Base-by-base conservation (phyloP, 2,113 vertebrate species). In the Microtus ochrogaster region DNA sequence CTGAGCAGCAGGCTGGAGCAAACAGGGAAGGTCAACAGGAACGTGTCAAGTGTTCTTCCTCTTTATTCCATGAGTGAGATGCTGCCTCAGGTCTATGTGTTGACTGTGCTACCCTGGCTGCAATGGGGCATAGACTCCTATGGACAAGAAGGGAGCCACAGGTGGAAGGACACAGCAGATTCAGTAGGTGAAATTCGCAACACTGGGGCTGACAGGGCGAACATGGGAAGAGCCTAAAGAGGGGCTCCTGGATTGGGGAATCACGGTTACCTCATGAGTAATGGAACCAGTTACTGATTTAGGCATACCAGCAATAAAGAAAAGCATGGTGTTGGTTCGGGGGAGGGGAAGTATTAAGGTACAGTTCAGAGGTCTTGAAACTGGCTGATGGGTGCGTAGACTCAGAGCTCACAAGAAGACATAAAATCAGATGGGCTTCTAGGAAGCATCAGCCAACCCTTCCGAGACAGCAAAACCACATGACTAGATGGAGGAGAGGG, bases 281-380 rank as follows among this genome's bases (percentile, higher is more conserved):
- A 82, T 0, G 7, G 26, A 19, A 16, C 33, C 49, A 11, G 72
- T 47, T 44, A 66, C 39, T 73, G 58, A 81, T 21, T 9, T 14
- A 41, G 24, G 21, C 19, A 33, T 41, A 19, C 63, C 10, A 24
- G 70, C 8, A 41, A 73, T 30, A 24, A 65, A 7, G 36, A 70
- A 74, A 66, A 61, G n/a, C 41, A 36, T 4, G 5, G 24, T 21
- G 33, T 13, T 82, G 79, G 55, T 4, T 6, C 36, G 44, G 21
- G 13, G 2, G 58, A 1, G 3, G 33, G 11, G 19, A 4, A 1
- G 36, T 0, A 26, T 41, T 33, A 52, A n/a, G 44, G 14, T n/a
- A 84, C 17, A 11, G 36, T 44, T 19, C 66, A 94, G 76, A 52
- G 68, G 19, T 52, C 66, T 83, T 17, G 68, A 55, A 88, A 36